These are phyloP conservation scores for Dolichotis patagonum DNA, from an alignment of 2,113 vertebrate genomes.

Conservation along the genomic window DNA sequence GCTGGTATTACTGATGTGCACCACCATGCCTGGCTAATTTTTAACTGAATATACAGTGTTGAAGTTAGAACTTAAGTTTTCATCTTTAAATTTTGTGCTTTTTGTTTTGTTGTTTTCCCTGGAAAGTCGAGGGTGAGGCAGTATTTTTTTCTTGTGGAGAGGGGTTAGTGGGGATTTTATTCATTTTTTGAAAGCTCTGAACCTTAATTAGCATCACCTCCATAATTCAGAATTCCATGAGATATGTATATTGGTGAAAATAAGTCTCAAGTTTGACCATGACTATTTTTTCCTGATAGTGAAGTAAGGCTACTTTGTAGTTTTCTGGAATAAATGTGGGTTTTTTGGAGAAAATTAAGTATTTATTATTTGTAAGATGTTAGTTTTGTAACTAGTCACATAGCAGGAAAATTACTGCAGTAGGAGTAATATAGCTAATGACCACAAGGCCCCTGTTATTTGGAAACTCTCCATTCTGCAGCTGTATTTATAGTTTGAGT, in stretches of 20 bases:
- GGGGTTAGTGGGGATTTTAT: not conserved
- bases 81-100: not conserved
- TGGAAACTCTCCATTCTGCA: not conserved
- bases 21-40: not conserved
- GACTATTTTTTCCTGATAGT: slow-evolving; percentile 32
- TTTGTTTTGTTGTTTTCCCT: slow-evolving; percentile 22
- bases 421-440: not conserved
- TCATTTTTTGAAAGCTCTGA: slow-evolving; percentile 30
- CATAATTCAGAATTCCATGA: slow-evolving; percentile 48
- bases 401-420: not conserved
- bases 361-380: slow-evolving; percentile 51
- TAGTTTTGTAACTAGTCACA: not conserved
- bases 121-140: not conserved
- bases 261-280: slow-evolving; percentile 27
- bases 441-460: not conserved
- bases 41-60: slow-evolving; percentile 2
- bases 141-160: slow-evolving; percentile 9
- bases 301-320: slow-evolving; percentile 39
- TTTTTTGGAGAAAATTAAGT: not conserved
- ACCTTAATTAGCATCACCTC: slow-evolving; percentile 41
- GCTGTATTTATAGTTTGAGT: not conserved
- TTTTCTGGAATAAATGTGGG: slow-evolving; percentile 68
- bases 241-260: slow-evolving; percentile 21
- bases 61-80: not conserved
- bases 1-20: not conserved